Percentiles rank a stretch among this genome's conserved stretches.
These are phyloP conservation scores for Triplophysa dalaica DNA, from an alignment of 2,113 vertebrate species.

Conservation along the genomic window DNA sequence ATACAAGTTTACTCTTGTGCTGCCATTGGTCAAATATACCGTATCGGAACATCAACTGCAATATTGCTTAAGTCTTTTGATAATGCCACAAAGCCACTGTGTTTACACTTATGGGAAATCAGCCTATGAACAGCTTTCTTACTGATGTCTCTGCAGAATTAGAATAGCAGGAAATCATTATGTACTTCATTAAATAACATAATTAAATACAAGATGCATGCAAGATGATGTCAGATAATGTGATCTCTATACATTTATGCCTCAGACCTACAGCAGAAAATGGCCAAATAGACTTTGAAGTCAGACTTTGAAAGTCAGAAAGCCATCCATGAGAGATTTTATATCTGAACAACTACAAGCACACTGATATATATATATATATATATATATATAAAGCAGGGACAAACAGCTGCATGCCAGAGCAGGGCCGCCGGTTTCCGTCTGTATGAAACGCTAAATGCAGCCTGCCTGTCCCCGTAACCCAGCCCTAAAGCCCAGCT, in stretches of 20 bases:
- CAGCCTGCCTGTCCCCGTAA: slow-evolving; percentile 14
- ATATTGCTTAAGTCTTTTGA: too few species aligned
- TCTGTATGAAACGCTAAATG: slow-evolving; percentile 9
- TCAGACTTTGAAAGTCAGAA: slow-evolving; percentile 1
- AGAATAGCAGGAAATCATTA: too few species aligned
- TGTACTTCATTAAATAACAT: not conserved
- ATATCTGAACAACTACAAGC: slow-evolving; percentile 8
- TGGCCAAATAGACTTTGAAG: not conserved
- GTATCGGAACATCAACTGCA: too few species aligned
- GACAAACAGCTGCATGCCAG: slow-evolving; percentile 27
- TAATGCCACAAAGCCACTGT: too few species aligned
- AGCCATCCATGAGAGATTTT: not conserved
- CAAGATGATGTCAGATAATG: not conserved
- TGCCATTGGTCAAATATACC: too few species aligned
- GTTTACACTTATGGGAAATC: too few species aligned
- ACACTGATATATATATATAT: not conserved
- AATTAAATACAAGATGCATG: not conserved
- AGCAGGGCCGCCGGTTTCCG: not conserved
- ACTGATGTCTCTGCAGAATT: too few species aligned
- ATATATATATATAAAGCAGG: not conserved
- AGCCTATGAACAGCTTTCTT: too few species aligned
- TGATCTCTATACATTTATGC: not conserved
- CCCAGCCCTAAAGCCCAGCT: slow-evolving; percentile 13
- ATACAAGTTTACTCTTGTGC: too few species aligned
- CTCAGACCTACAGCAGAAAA: not conserved